These are phyloP conservation scores for Lineus longissimus DNA, from an alignment of 1,140 invertebrate species.

Conservation along the genomic window DNA sequence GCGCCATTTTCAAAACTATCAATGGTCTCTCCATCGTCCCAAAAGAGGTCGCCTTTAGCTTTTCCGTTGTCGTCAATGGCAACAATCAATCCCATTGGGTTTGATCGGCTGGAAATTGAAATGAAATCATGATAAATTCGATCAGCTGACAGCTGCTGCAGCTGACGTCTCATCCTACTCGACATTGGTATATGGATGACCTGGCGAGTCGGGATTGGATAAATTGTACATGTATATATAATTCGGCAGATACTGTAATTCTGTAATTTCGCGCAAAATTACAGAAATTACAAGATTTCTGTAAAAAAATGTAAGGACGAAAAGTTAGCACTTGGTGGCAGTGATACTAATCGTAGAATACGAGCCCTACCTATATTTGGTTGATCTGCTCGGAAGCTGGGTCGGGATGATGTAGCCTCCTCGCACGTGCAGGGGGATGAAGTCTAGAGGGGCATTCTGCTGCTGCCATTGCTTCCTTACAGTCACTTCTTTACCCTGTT, in stretches of 20 bases:
- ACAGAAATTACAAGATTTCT: too few relatives aligned
- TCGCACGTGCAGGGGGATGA: slow-evolving; percentile 50
- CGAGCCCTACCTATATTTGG: neutral
- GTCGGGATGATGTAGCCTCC: slow-evolving; percentile 52
- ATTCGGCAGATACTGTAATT: too few relatives aligned
- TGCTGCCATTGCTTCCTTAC: neutral
- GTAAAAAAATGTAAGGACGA: too few relatives aligned
- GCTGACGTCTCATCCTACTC: neutral
- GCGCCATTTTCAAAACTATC: slow-evolving; percentile 17
- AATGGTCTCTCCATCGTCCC: slow-evolving; percentile 49
- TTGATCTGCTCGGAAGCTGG: slow-evolving; percentile 42
- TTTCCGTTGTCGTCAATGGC: slow-evolving; percentile 32
- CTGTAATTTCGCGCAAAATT: too few relatives aligned
- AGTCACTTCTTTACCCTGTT: neutral
- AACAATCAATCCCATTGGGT: slow-evolving; percentile 43
- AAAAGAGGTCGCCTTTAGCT: slow-evolving; percentile 44
- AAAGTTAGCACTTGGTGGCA: too few relatives aligned
- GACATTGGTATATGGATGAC: neutral
- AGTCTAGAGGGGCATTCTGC: slow-evolving; percentile 16
- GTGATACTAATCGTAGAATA: too few relatives aligned
- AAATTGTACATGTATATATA: too few relatives aligned
- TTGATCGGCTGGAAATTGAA: slow-evolving; percentile 36
- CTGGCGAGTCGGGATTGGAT: too few relatives aligned
- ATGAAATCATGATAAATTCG: neutral
- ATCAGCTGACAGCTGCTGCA: neutral